These are phyloP conservation scores for Schizotus pectinicornis DNA, from an alignment of 2,888 invertebrate genomes.

Conservation along the genomic window DNA sequence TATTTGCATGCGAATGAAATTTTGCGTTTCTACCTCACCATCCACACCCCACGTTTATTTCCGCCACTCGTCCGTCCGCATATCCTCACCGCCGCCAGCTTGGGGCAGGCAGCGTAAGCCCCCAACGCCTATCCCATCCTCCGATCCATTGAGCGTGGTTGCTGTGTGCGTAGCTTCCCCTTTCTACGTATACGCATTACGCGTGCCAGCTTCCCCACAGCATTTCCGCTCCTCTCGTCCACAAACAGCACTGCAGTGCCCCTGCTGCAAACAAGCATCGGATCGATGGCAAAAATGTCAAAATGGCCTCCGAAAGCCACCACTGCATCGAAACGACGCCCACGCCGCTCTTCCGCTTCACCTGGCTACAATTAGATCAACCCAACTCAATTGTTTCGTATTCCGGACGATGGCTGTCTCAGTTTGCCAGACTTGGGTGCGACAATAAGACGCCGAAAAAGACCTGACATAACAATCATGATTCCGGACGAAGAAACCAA, in stretches of 20 bases:
- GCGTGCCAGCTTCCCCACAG: slow-evolving; percentile 23
- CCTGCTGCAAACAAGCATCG: not conserved
- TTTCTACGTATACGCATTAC: slow-evolving; percentile 23
- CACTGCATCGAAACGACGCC: not conserved
- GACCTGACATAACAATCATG: slow-evolving; percentile 28
- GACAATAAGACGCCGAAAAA: slow-evolving; percentile 14
- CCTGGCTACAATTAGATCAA: slow-evolving; percentile 1
- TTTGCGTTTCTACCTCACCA: too few species aligned
- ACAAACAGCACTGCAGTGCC: slow-evolving; percentile 14
- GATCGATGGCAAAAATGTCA: slow-evolving; percentile 4
- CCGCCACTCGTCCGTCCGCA: too few species aligned
- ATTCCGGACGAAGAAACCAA: slow-evolving; percentile 10
- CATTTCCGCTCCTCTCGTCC: slow-evolving; percentile 19
- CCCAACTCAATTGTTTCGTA: slow-evolving; percentile 1
- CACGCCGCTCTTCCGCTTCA: not conserved
- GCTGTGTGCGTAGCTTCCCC: slow-evolving; percentile 15
- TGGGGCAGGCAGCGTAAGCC: slow-evolving; percentile 15
- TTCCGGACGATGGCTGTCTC: not conserved
- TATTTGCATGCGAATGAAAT: too few species aligned
- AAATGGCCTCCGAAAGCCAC: not conserved
- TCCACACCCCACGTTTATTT: too few species aligned
- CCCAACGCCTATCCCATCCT: slow-evolving; percentile 30
- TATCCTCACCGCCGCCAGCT: not conserved
- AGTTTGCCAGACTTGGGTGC: not conserved
- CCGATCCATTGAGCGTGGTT: slow-evolving; percentile 17